Evolutionary conservation across 2,113 vertebrate genomes (phyloP).

Genomic region (Myotis davidii): DNA sequence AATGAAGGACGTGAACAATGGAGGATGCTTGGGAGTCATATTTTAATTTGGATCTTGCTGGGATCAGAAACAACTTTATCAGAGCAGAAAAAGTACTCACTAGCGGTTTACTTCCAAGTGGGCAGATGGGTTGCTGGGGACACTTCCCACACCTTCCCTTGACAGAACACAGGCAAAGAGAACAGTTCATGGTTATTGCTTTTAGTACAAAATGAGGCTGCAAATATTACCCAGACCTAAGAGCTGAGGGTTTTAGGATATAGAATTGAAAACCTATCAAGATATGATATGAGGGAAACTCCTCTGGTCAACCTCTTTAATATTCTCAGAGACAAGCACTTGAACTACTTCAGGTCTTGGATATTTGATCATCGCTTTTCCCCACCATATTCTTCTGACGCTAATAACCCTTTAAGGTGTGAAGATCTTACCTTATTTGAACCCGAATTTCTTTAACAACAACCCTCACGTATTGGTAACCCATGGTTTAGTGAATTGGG

Average conservation of each 20-base stretch:
- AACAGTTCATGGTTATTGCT: slow-evolving; percentile 5
- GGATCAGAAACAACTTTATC: not conserved
- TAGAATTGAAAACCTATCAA: not conserved
- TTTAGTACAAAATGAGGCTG: not conserved
- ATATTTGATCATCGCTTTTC: not conserved
- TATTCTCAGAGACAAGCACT: not conserved
- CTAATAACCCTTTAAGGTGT: not conserved
- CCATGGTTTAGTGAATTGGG: not conserved
- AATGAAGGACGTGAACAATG: not conserved
- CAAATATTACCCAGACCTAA: not conserved
- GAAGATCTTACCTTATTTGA: not conserved
- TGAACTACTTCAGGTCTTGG: not conserved
- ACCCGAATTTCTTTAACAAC: not conserved
- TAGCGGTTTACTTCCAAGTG: slow-evolving; percentile 80
- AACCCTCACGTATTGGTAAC: not conserved
- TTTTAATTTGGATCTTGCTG: not conserved
- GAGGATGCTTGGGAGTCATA: not conserved
- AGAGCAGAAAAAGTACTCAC: slow-evolving; percentile 81
- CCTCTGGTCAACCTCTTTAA: not conserved
- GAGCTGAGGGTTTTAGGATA: not conserved
- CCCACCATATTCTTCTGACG: not conserved
- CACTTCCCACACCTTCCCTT: slow-evolving; percentile 86
- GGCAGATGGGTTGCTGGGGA: slow-evolving; percentile 80
- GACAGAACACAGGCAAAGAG: slow-evolving; percentile 66
- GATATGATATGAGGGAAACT: not conserved